Conservation (phyloP, 2,888 invertebrate species). For the Uropetala carovei region DNA sequence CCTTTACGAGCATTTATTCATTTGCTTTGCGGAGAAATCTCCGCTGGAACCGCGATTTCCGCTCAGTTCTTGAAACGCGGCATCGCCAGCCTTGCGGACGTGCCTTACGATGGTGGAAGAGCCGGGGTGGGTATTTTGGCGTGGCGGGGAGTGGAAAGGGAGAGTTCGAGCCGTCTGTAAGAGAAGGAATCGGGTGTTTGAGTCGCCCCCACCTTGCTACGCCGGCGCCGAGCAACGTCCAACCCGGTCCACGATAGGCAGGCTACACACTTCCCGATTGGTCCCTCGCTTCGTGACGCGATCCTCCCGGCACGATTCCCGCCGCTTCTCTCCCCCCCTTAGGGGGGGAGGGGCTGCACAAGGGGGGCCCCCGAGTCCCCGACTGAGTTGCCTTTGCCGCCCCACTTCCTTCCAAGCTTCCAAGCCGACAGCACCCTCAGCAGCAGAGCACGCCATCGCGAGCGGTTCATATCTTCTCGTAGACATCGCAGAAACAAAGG, state of each 20-base stretch:
- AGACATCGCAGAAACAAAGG: constrained; percentile 42
- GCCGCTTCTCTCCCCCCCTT: background rate
- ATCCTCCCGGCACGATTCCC: constrained; percentile 24
- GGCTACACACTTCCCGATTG: constrained; percentile 18
- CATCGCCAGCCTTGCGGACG: background rate
- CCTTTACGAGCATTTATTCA: too few relatives aligned
- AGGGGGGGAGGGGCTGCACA: background rate
- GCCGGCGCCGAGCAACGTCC: constrained; percentile 55
- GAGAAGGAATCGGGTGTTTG: constrained; percentile 5
- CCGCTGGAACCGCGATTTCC: too few relatives aligned
- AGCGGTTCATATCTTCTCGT: constrained; percentile 42
- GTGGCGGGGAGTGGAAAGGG: background rate
- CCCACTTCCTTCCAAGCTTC: constrained; percentile 63
- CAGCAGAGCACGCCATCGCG: constrained; percentile 40
- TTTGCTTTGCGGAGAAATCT: too few relatives aligned
- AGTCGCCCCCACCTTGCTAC: constrained; percentile 33
- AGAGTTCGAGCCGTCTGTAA: background rate
- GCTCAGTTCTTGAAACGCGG: too few relatives aligned
- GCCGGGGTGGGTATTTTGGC: background rate
- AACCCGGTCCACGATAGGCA: constrained; percentile 47
- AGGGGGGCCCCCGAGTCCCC: constrained; percentile 30
- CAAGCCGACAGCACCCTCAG: constrained; percentile 45
- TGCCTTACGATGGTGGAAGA: background rate
- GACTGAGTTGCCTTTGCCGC: constrained; percentile 3
- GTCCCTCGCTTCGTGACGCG: constrained; percentile 45